Evolutionary conservation across 2,888 invertebrate genomes (phyloP), one percentile per base, ranked within the genome.

Genomic region (Standfussiana lucernea): DNA sequence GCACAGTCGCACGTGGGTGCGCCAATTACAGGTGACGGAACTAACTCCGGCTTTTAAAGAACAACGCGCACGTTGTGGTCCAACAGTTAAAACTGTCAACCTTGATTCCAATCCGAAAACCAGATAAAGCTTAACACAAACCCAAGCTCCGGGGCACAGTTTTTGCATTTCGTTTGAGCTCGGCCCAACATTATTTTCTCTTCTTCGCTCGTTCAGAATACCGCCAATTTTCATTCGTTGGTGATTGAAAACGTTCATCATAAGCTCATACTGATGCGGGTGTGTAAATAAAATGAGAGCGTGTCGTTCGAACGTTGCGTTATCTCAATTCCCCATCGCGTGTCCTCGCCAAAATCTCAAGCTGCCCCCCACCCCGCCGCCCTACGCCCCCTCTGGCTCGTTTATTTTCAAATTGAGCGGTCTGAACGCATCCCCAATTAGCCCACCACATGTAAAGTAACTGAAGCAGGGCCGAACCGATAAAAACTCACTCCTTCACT

Each of bases 401-500:
- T 89, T 85, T 88, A 88, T 93, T 94, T 93, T 92, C 92, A 93
- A 93, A 94, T 93, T 87, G 92, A 91, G 89, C 86, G 88, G 86
- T 88, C 89, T 83, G 88, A 91, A 90, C 89, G 88, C 89, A 88
- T 86, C 89, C 91, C 92, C 95, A 95, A 95, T 96, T 95, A 95
- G 94, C 90, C 89, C 89, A 90, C 94, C 94, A 94, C 94, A 95
- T 95, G 95, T 92, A 94, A 95, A 95, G 94, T 93, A 92, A 93
- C 93, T 91, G 92, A 90, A 92, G 90, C 90, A 89, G 90, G 85
- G 75, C 92, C 90, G 93, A 93, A 93, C 94, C 93, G 95, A 95
- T 95, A 95, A 94, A 94, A 95, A 95, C 94, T 94, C 95, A 93
- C 94, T 95, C 95, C 95, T 96, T 95, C 94, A 93, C 94, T 92